Conservation (phyloP, 1,140 invertebrate species). For the Campoletis sonorensis region DNA sequence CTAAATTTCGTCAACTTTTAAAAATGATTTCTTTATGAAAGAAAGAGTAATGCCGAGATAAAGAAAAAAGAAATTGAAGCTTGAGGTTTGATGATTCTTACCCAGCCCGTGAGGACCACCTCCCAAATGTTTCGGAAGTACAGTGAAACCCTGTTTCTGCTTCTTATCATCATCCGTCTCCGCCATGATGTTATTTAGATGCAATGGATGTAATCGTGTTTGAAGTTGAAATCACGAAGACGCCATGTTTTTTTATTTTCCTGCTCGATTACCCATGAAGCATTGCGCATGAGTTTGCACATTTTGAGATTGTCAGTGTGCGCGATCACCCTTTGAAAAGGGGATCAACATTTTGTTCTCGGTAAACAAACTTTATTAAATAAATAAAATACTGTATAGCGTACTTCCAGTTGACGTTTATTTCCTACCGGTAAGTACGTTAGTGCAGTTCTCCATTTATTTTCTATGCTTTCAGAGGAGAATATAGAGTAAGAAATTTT, state of each 20-base stretch:
- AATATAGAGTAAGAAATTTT: background rate
- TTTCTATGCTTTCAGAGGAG: background rate
- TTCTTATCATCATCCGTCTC: slow-evolving; percentile 13
- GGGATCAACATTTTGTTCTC: slow-evolving; percentile 25
- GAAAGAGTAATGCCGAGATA: background rate
- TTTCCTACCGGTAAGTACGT: slow-evolving; percentile 25
- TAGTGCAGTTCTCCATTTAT: background rate
- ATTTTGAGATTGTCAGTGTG: slow-evolving; percentile 66
- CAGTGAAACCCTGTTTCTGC: slow-evolving; percentile 33
- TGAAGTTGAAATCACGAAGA: too few relatives aligned
- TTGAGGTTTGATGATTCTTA: slow-evolving; percentile 58
- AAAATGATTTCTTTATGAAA: background rate
- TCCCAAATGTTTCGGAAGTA: slow-evolving; percentile 70
- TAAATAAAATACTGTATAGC: background rate
- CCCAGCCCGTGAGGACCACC: slow-evolving; percentile 79
- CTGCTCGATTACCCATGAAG: slow-evolving; percentile 44
- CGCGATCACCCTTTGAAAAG: slow-evolving; percentile 28
- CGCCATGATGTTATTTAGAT: slow-evolving; percentile 28
- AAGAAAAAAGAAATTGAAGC: background rate
- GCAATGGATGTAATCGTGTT: too few relatives aligned
- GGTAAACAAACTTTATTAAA: background rate
- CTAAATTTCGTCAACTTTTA: background rate
- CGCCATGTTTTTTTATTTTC: slow-evolving; percentile 29
- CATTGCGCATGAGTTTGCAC: slow-evolving; percentile 66
- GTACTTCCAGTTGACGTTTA: slow-evolving; percentile 3